Evolutionary conservation across 1,140 invertebrate genomes (phyloP), one percentile per base, ranked within the genome.

Genomic region (Drosophila micromelanica): DNA sequence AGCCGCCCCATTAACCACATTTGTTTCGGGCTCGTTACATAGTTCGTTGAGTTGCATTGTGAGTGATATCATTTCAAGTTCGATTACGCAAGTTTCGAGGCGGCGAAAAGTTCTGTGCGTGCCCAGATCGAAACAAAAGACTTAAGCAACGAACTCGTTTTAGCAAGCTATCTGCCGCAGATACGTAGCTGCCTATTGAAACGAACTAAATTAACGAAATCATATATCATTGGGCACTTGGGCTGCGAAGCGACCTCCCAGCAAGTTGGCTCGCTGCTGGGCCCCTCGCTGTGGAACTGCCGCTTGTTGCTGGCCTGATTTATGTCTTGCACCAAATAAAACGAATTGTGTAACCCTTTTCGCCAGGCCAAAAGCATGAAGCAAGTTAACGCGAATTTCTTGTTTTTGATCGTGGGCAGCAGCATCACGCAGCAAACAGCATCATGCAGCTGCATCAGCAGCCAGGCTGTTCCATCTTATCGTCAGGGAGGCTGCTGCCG

Each of bases 251-350:
- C 76, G 84, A 84, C 84, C 84, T 82, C 84, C 84, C 84, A 89
- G 75, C 67, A 76, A 68, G 70, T 42, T 72, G 71, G 63, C 51
- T 64, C 75, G 60, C 46, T 27, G 48, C 42, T 46, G 23, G 38
- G 30, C 51, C 40, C 48, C 51, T 64, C 15, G 48, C 37, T 51
- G 45, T 49, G 52, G 77, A 55, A 54, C 61, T 62, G 52, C 49
- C 37, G 84, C 84, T 89, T 82, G 84, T 89, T 89, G 84, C 64
- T 80, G 80, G 51, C 80, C 78, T 89, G 84, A 89, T 89, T 89
- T 89, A 89, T 89, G 84, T 78, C 71, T 87, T 86, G 84, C 84
- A 82, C 80, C 84, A 89, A 84, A 89, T 89, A 79, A 89, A 89
- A 89, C 89, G 84, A 89, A 89, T 89, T 89, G 84, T 89, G 84